phyloP scores from a whole-genome alignment of 2,888 invertebrate genomes.

The Neocrepidodera transversa region DNA sequence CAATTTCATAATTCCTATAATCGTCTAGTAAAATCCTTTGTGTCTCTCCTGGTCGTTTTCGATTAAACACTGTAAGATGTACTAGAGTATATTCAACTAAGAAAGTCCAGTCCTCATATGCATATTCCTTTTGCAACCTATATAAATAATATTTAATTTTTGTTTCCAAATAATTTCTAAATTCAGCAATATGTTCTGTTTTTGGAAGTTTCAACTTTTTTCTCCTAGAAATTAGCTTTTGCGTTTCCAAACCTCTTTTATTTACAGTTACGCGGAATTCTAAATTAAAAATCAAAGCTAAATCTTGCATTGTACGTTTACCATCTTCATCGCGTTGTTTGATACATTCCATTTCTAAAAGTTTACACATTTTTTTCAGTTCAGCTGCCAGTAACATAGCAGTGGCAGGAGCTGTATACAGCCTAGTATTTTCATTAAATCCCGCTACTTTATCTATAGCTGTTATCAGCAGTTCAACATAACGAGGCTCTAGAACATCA shows the following conservation, averaged over 20 bases:
- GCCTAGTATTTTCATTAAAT: constrained; percentile 9
- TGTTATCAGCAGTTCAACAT: constrained; percentile 11
- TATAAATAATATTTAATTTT: constrained; percentile 2
- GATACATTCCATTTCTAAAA: constrained; percentile 18
- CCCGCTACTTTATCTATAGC: constrained; percentile 16
- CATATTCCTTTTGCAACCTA: constrained; percentile 1
- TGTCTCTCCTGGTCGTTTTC: constrained; percentile 25
- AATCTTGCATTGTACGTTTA: constrained; percentile 18
- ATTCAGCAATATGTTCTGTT: constrained; percentile 14
- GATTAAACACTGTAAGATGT: constrained; percentile 19
- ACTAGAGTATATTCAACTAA: constrained; percentile 21
- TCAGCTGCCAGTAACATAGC: constrained; percentile 25
- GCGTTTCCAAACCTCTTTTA: constrained; percentile 20
- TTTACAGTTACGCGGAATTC: constrained; percentile 23
- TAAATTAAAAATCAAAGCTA: constrained; percentile 17
- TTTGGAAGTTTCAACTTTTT: neutral
- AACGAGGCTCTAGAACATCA: constrained; percentile 11
- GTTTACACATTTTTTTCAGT: constrained; percentile 19
- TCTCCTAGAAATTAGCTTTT: constrained; percentile 18
- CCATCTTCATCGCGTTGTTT: constrained; percentile 2
- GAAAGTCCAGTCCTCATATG: constrained; percentile 5
- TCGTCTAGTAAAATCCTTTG: constrained; percentile 22
- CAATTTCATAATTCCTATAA: no score
- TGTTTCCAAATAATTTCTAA: constrained; percentile 17
- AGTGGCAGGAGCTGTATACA: constrained; percentile 21